Percentiles rank a stretch among this genome's conserved stretches.
Evolutionary conservation across 2,888 invertebrate genomes (phyloP).

Genomic region (Habrosyne pyritoides): DNA sequence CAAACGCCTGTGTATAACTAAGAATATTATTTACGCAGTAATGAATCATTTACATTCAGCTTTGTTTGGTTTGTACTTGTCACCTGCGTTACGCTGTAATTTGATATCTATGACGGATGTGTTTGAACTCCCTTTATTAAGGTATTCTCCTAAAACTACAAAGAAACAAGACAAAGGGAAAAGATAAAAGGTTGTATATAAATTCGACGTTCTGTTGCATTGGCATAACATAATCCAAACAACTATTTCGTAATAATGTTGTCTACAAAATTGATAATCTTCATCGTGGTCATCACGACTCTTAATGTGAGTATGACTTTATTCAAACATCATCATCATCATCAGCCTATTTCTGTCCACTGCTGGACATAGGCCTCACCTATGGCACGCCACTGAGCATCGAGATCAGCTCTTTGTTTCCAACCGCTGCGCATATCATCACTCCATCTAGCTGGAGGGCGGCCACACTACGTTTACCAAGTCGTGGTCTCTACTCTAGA

Average conservation of each 20-base stretch:
- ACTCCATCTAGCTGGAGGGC: no score
- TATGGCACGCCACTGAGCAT: no score
- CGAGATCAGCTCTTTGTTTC: no score
- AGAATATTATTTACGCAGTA: not conserved
- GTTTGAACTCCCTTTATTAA: slow-evolving; percentile 1
- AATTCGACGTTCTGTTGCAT: slow-evolving; percentile 10
- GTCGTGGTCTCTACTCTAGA: no score
- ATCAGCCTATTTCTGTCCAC: no score
- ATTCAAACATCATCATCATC: not conserved
- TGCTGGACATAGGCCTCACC: no score
- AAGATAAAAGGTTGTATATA: slow-evolving; percentile 21
- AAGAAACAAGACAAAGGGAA: slow-evolving; percentile 5
- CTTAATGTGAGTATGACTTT: slow-evolving; percentile 37
- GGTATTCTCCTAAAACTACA: not conserved
- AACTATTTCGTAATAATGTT: slow-evolving; percentile 32
- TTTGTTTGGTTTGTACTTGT: slow-evolving; percentile 7
- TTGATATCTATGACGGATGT: slow-evolving; percentile 8
- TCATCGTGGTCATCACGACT: slow-evolving; percentile 28
- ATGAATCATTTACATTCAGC: slow-evolving; percentile 1
- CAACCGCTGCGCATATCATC: no score
- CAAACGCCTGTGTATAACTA: not conserved
- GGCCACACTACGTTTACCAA: no score
- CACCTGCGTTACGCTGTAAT: slow-evolving; percentile 25
- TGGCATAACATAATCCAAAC: slow-evolving; percentile 14
- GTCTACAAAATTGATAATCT: slow-evolving; percentile 33